Evolutionary conservation across 2,888 invertebrate genomes (phyloP), one percentile per base, ranked within the genome.

Genomic region (Nezara viridula): DNA sequence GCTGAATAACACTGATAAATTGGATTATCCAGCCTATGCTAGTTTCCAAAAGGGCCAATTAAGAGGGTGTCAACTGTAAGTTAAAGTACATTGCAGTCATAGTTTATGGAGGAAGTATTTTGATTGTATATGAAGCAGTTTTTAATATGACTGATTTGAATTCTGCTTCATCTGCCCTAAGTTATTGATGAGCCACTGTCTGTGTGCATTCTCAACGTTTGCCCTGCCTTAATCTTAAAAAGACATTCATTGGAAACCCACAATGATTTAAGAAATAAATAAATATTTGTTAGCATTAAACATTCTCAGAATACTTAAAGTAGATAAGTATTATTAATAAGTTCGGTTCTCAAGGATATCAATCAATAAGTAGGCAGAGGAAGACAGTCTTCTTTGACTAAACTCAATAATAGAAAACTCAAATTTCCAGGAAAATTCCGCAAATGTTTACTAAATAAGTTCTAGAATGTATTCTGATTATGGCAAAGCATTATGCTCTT

Each of bases 1-100:
- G 55, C 55, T 55, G 55, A 55, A 55, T 55, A n/a, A 55, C 55
- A n/a, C 55, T 10, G n/a, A 55, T 55, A 55, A 55, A 55, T 55
- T 55, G 55, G 55, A 55, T 55, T 27, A 55, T 27, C 55, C 10
- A 55, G n/a, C 55, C 4, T 55, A n/a, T 55, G 24, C n/a, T n/a
- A n/a, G 21, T 55, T n/a, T n/a, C 9, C 55, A 55, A 55, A 55
- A 24, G 55, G 55, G 55, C n/a, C 55, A 55, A n/a, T 55, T 55
- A 55, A 55, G 55, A 55, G 55, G 10, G n/a, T 55, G n/a, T n/a
- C 55, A 55, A 55, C 55, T 55, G 55, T 55, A 55, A 55, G 55
- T 55, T 55, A 55, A 55, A 55, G 9, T 55, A n/a, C 24, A 55
- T 55, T 55, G 24, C n/a, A 55, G 19, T 19, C 24, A 55, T 52